Evolutionary conservation across 1,140 invertebrate species (phyloP).

Genomic region (Plodia interpunctella): DNA sequence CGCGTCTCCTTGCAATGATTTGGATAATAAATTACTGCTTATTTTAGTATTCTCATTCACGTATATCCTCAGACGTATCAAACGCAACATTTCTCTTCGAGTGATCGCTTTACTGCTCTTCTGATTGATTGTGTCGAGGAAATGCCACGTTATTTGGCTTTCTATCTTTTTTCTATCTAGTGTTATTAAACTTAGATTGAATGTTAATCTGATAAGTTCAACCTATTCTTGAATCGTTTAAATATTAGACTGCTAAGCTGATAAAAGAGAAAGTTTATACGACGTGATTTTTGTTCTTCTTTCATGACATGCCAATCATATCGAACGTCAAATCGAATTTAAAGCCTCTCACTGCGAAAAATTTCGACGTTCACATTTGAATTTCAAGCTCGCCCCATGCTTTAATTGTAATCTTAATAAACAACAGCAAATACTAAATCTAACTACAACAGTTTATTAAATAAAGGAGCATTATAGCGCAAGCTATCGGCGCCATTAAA

Average conservation of each 20-base stretch:
- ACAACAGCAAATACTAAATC: neutral
- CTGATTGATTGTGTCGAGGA: slow-evolving; percentile 2
- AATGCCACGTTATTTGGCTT: neutral
- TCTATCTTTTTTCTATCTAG: too few species aligned
- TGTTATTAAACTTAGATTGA: neutral
- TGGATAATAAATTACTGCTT: slow-evolving; percentile 68
- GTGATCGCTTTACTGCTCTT: slow-evolving; percentile 3
- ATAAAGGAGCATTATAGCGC: slow-evolving; percentile 46
- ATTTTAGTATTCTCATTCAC: slow-evolving; percentile 72
- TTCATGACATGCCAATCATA: too few species aligned
- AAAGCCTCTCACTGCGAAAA: too few species aligned
- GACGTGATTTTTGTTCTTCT: too few species aligned
- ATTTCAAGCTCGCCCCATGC: too few species aligned
- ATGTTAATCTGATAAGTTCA: neutral
- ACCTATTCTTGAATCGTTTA: neutral
- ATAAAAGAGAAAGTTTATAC: too few species aligned
- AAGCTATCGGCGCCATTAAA: slow-evolving; percentile 28
- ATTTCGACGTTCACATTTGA: too few species aligned
- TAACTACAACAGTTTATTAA: slow-evolving; percentile 43
- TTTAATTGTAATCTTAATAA: too few species aligned
- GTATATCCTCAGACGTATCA: slow-evolving; percentile 43
- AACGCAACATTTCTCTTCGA: slow-evolving; percentile 49
- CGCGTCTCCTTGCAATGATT: slow-evolving; percentile 63
- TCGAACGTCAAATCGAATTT: too few species aligned
- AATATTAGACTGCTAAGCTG: too few species aligned